A percentile compares a stretch with the other conserved stretches of the same genome.
phyloP scores from a whole-genome alignment of 2,888 invertebrate species.

The Ophraella communa region DNA sequence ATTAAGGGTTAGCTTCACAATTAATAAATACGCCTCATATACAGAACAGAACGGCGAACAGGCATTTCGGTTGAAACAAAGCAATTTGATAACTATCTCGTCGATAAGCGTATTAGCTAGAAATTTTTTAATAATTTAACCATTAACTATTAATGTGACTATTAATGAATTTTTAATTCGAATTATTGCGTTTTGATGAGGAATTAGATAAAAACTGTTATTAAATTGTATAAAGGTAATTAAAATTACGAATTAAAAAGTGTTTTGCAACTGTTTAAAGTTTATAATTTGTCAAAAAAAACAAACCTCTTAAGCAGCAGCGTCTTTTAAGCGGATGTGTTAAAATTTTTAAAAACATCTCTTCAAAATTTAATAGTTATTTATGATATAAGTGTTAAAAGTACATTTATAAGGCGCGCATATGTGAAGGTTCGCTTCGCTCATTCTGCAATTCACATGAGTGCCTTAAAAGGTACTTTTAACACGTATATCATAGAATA shows the following conservation, averaged over 20 bases:
- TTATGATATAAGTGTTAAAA: no score
- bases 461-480: no score
- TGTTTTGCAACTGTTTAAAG: no score
- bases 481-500: no score
- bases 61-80: not conserved
- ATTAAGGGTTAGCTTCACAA: constrained; percentile 2
- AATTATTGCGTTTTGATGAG: not conserved
- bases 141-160: not conserved
- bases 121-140: constrained; percentile 1
- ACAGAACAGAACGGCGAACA: not conserved
- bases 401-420: no score
- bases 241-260: not conserved
- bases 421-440: no score
- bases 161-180: not conserved
- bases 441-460: no score
- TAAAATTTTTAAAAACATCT: no score
- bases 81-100: not conserved
- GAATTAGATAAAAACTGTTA: not conserved
- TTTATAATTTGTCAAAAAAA: no score
- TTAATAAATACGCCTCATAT: constrained; percentile 3
- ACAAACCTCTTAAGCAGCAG: no score
- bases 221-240: not conserved
- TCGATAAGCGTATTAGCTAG: not conserved
- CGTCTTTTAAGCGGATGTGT: no score
- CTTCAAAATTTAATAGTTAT: no score